Base-by-base conservation (phyloP, 1,140 invertebrate species). In the Hylaeus volcanicus region DNA sequence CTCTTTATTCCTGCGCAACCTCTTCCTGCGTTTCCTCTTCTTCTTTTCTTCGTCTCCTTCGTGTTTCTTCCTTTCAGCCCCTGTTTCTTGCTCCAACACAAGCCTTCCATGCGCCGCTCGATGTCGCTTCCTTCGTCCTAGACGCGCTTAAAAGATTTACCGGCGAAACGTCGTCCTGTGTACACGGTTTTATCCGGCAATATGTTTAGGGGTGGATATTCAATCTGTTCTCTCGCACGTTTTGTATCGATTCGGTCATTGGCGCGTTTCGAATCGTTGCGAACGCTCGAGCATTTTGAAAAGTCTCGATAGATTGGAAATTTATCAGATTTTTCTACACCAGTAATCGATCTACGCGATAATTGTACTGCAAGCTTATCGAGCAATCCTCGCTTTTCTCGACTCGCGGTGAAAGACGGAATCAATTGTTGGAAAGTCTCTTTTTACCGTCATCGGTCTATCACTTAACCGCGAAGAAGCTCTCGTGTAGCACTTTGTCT, bases 61-160 rank as follows among this genome's bases (percentile, higher is more conserved):
- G 6, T 56, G 4, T 56, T 56, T 68, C 63, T 37, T 68, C 26
- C 51, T 70, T n/a, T n/a, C n/a, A 9, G 11, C 3, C 41, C n/a
- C 41, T 74, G 71, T 66, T 73, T 79, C 77, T 66, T 66, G 77
- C 51, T 79, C 65, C 51, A 39, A 56, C 43, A 61, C 73, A 60
- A 53, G 56, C 56, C 43, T 63, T 14, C 37, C 75, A 45, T 61
- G 66, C 56, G 12, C 45, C 66, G 43, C 45, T 58, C 39, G 39
- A 26, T 68, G 43, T 68, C 72, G 14, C 48, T 41, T 45, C 72
- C 64, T 75, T 75, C 69, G 72, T 41, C 75, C 39, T 15, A 9
- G 68, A 5, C 41, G 43, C 15, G 55, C 64, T 66, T 61, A 39
- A 58, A 53, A 80, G 73, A 80, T 80, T 80, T 66, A 53, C 56